Evolutionary conservation across 2,113 vertebrate species (phyloP).

Genomic region (Pteropus alecto): DNA sequence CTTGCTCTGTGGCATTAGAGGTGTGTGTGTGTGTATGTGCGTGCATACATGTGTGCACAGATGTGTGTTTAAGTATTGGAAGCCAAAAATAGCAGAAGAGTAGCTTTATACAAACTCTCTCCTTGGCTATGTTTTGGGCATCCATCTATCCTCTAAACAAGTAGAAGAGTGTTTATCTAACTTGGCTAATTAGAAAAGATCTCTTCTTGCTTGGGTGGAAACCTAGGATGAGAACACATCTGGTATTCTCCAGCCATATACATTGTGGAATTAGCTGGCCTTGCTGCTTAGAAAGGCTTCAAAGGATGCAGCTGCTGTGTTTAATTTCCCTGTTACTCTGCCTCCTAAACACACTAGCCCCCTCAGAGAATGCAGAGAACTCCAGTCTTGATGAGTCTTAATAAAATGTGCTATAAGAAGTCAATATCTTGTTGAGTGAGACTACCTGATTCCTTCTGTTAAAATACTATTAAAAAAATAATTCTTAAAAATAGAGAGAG

Average conservation of each 20-base stretch:
- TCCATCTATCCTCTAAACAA: neutral
- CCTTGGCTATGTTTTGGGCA: neutral
- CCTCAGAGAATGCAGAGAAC: constrained; percentile 28
- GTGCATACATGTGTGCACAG: neutral
- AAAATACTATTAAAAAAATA: neutral
- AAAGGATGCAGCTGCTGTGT: neutral
- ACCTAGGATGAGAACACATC: neutral
- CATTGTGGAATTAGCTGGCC: neutral
- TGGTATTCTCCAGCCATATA: neutral
- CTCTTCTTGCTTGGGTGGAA: neutral
- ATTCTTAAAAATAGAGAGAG: neutral
- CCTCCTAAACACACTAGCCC: constrained; percentile 39
- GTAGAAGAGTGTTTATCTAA: neutral
- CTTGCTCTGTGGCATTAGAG: neutral
- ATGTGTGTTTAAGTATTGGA: neutral
- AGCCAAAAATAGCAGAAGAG: neutral
- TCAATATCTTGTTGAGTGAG: constrained; percentile 53
- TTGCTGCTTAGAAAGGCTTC: neutral
- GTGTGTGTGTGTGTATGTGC: fast-evolving
- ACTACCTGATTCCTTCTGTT: neutral
- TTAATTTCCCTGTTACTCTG: constrained; percentile 50
- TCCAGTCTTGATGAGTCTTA: constrained; percentile 6
- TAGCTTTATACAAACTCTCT: neutral
- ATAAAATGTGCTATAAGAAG: constrained; percentile 55
- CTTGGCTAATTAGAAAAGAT: neutral